These are phyloP conservation scores for Drosophila rufa DNA, from an alignment of 1,140 invertebrate species.

Conservation along the genomic window DNA sequence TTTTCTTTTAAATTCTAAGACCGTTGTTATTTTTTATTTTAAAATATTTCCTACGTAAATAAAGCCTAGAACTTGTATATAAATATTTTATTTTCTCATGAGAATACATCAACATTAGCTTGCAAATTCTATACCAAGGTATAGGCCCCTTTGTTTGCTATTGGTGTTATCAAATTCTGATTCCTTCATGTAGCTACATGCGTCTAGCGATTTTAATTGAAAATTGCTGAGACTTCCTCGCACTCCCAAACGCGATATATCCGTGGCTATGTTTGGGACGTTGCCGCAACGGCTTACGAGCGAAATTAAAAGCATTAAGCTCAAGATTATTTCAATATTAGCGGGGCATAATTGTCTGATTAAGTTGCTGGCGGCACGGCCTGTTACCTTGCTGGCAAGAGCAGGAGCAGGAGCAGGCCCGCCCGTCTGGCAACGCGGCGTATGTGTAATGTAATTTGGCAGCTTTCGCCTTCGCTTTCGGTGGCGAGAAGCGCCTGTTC, in stretches of 20 bases:
- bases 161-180: background rate
- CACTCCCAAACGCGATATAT: background rate
- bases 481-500: conserved; percentile 14
- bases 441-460: conserved; percentile 71
- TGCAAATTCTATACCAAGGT: too few species aligned
- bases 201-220: conserved; percentile 33
- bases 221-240: conserved; percentile 15
- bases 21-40: too few species aligned
- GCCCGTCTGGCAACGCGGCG: conserved; percentile 45
- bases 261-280: conserved; percentile 21
- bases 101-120: too few species aligned
- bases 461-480: conserved; percentile 28
- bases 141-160: background rate
- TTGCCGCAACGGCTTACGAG: conserved; percentile 38
- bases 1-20: too few species aligned
- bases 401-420: background rate
- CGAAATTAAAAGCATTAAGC: conserved; percentile 75
- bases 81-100: too few species aligned
- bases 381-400: conserved; percentile 2
- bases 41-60: too few species aligned
- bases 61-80: too few species aligned
- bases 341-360: conserved; percentile 76
- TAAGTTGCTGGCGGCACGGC: conserved; percentile 52
- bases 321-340: conserved; percentile 75
- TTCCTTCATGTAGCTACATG: background rate